Base-by-base conservation (phyloP, 2,797 vertebrate species). In the Avahi laniger region DNA sequence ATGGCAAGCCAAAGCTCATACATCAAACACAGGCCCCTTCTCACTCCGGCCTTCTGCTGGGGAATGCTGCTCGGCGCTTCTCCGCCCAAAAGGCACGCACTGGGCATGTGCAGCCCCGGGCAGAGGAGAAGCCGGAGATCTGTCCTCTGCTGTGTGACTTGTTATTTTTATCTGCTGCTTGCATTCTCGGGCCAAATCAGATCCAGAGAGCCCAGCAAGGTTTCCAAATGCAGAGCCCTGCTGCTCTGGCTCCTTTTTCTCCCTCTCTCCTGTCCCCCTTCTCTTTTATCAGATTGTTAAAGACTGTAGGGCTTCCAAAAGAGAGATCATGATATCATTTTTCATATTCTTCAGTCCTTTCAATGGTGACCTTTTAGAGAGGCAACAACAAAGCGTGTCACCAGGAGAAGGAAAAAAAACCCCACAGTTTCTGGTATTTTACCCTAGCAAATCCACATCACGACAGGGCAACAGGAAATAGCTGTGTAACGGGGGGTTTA, bases 81-180 rank as follows among this genome's bases (percentile, higher is more conserved):
- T 50, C 96, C 70, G 86, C 98, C 97, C 28, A 97, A 89, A 54
- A 97, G 90, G 95, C 75, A 9, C 61, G 48, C 97, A 97, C 96
- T 97, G 97, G 92, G 96, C 99, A 98, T 98, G 99, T 97, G 98
- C 98, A 15, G 98, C 99, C 98, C 98, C 97, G 59, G 99, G 99
- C 99, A 41, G 98, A 87, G 98, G 98, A 98, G 98, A 98, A 98
- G 99, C 98, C 98, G 73, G 98, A 97, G 98, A 98, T 99, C 99
- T 97, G 98, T 98, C 99, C 99, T 99, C 99, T 97, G 70, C 98
- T 97, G 96, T 98, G 98, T 98, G 99, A 99, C 99, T 99, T 98
- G 98, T 99, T 99, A 99, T 99, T 99, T 99, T 99, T 99, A 99
- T 99, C 99, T 98, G 98, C 97, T 98, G 98, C 98, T 98, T 91